Base-by-base conservation (phyloP, 2,797 vertebrate species). In the Pseudochaenichthys georgianus region DNA sequence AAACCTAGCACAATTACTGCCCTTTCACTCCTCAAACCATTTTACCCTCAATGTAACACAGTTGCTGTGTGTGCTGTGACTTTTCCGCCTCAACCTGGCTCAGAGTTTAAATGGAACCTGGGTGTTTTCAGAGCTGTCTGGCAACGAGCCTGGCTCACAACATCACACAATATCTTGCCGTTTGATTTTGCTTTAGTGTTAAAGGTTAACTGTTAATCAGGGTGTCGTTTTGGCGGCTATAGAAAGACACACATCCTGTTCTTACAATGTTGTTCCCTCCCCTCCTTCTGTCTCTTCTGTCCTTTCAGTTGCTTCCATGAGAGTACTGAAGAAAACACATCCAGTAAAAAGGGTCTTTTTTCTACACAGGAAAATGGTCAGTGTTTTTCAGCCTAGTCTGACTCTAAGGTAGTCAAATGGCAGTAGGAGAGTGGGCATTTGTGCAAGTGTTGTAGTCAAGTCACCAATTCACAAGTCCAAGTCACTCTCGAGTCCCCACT, bases 121-220 rank as follows among this genome's bases (percentile, higher is more conserved):
- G 42, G 47, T 78, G 70, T 75, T 82, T 85, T 85, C 57, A 59
- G 64, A 77, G 71, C 75, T 53, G 75, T 87, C 66, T 71, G 82
- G 81, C 84, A 66, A 28, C 63, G 42, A 19, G 45, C 63, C 66
- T 38, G 54, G 61, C 76, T 61, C 77, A 43, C n/a, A 64, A 51
- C 74, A 46, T 77, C 73, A 64, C 42, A 50, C 7, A 17, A 46
- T 63, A 59, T 70, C 83, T 67, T 65, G 53, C 73, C 59, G 75
- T 81, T 82, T 86, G 80, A 87, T 85, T 84, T 89, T 87, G 84
- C 58, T 51, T 60, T 51, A 23, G 55, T 77, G 81, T 68, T 45
- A 86, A 88, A 89, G 87, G 86, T 86, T 86, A 87, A 86, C 81
- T 69, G 69, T 77, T 90, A 66, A 83, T 87, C 85, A 71, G 64